Conservation (phyloP, 2,113 vertebrate species). For the Podarcis raffonei region DNA sequence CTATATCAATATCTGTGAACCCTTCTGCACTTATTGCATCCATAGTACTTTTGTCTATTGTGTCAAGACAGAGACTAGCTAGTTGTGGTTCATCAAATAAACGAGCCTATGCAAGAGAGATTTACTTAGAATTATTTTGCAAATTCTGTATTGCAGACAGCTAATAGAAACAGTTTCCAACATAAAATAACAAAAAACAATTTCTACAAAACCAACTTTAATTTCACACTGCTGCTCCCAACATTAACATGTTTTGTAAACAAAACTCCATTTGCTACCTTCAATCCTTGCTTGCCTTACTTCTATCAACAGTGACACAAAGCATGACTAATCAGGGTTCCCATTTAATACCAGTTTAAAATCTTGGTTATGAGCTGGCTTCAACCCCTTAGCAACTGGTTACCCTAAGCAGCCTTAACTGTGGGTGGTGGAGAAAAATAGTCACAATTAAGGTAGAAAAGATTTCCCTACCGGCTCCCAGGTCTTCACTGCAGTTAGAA, state of each 20-base stretch:
- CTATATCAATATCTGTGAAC: slow-evolving; percentile 92
- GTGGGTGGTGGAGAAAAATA: not conserved
- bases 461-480: not conserved
- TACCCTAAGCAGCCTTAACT: not conserved
- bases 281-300: not conserved
- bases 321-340: not conserved
- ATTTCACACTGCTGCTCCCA: not conserved
- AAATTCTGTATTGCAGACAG: not conserved
- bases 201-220: not conserved
- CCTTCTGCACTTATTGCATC: slow-evolving; percentile 93
- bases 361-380: not conserved
- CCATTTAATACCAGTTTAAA: not conserved
- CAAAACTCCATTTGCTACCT: not conserved
- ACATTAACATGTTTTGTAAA: not conserved
- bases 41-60: slow-evolving; percentile 92
- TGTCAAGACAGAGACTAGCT: slow-evolving; percentile 92
- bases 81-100: slow-evolving; percentile 95
- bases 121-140: not conserved
- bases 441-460: not conserved
- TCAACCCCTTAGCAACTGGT: not conserved
- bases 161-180: not conserved
- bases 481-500: not conserved
- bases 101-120: slow-evolving; percentile 79
- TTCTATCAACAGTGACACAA: not conserved
- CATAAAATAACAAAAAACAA: not conserved